phyloP scores from a whole-genome alignment of 2,888 invertebrate genomes.

The Falcaria lacertinaria region DNA sequence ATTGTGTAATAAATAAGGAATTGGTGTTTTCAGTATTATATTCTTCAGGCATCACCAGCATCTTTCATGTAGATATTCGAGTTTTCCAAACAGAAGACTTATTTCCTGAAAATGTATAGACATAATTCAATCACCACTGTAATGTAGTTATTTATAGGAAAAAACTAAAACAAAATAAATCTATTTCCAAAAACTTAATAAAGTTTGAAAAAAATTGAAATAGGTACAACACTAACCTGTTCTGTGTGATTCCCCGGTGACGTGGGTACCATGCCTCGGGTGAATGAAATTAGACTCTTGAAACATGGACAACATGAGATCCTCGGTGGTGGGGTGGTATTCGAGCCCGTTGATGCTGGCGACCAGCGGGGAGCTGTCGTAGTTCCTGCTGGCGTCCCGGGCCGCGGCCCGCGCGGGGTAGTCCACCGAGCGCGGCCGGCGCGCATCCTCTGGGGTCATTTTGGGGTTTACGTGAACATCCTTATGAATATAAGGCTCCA shows the following conservation, averaged over 20 bases:
- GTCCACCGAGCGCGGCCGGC: conserved; percentile 67
- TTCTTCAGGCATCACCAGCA: conserved; percentile 29
- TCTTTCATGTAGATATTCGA: conserved; percentile 75
- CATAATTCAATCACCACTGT: no score
- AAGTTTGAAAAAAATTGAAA: no score
- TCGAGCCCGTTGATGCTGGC: conserved; percentile 71
- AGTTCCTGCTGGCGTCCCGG: conserved; percentile 47
- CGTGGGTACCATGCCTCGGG: conserved; percentile 56
- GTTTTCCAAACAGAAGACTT: conserved; percentile 73
- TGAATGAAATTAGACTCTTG: conserved; percentile 70
- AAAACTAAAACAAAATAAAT: no score
- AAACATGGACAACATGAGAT: conserved; percentile 71
- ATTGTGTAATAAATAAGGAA: conserved; percentile 43
- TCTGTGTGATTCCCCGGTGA: conserved; percentile 62
- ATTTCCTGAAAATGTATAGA: conserved; percentile 58
- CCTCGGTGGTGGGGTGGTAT: conserved; percentile 71
- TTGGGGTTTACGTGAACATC: conserved; percentile 77
- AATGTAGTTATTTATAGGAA: no score
- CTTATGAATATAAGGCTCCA: conserved; percentile 70
- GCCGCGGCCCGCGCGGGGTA: conserved; percentile 39
- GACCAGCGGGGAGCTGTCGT: conserved; percentile 67
- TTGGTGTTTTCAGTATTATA: conserved; percentile 26
- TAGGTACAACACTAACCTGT: conserved; percentile 44
- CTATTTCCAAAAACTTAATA: no score
- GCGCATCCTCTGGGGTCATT: conserved; percentile 69